Percentiles rank a stretch among this genome's conserved stretches.
Conservation (phyloP, 1,140 invertebrate genomes). For the Drosophila ananassae region DNA sequence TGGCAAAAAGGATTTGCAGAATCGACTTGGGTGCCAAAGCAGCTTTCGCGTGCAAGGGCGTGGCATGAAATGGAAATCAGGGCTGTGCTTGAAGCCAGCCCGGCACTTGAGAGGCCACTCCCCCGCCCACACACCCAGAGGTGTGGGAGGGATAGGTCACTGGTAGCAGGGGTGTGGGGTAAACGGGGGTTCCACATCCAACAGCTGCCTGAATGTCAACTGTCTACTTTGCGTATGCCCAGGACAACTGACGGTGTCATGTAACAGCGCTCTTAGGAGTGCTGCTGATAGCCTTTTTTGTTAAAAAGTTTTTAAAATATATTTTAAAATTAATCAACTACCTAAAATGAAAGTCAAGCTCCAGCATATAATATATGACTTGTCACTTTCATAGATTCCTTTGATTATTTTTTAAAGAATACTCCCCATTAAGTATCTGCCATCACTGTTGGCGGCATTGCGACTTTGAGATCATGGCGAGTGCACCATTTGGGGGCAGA, state of each 20-base stretch:
- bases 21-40: constrained; percentile 53
- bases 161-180: not conserved
- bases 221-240: constrained; percentile 71
- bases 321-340: not conserved
- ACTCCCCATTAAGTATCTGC: constrained; percentile 1
- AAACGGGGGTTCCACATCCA: not conserved
- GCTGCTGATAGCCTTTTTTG: constrained; percentile 2
- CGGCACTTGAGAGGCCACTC: constrained; percentile 17
- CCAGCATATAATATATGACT: too few relatives aligned
- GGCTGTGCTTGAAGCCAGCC: constrained; percentile 45
- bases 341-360: too few relatives aligned
- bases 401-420: not conserved
- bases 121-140: not conserved
- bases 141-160: not conserved
- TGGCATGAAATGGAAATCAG: constrained; percentile 69
- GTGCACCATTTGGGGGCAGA: constrained; percentile 49
- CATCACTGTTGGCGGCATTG: constrained; percentile 21
- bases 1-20: constrained; percentile 67
- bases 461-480: constrained; percentile 16
- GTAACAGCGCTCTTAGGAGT: constrained; percentile 15
- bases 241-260: constrained; percentile 50
- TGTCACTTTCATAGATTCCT: too few relatives aligned
- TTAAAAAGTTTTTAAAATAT: not conserved
- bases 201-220: constrained; percentile 53
- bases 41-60: constrained; percentile 51